phyloP scores from a whole-genome alignment of 53 echinoderm and acorn worm genomes.

The Pentamera pediparva region DNA sequence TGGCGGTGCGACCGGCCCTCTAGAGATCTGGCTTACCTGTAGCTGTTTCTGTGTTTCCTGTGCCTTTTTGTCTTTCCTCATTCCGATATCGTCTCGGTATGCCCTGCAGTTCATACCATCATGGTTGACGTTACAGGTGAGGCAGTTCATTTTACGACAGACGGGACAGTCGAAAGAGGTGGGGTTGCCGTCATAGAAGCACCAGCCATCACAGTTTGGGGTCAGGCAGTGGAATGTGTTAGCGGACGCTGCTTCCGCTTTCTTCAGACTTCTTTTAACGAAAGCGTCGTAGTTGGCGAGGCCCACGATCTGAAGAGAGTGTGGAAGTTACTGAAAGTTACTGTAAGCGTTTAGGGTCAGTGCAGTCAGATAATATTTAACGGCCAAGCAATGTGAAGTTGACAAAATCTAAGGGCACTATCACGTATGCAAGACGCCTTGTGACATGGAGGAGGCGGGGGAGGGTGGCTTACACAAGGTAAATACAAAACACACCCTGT shows the following conservation, averaged over 20 bases:
- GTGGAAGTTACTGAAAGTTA: too few species aligned
- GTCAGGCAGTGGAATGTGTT: slow-evolving; percentile 96
- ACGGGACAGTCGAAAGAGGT: slow-evolving; percentile 88
- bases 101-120: slow-evolving; percentile 83
- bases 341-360: too few species aligned
- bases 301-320: slow-evolving; percentile 52
- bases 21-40: slow-evolving; percentile 59
- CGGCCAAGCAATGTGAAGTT: too few species aligned
- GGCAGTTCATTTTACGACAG: slow-evolving; percentile 65
- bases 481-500: too few species aligned
- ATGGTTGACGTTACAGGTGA: slow-evolving; percentile 94
- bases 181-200: slow-evolving; percentile 81
- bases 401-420: too few species aligned
- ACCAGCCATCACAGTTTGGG: slow-evolving; percentile 81
- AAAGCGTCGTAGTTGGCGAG: slow-evolving; percentile 50
- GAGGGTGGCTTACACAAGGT: too few species aligned
- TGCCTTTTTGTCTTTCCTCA: slow-evolving; percentile 68
- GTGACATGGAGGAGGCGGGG: too few species aligned
- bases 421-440: too few species aligned
- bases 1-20: too few species aligned
- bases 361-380: too few species aligned
- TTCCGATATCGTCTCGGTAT: slow-evolving; percentile 75
- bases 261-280: slow-evolving; percentile 58
- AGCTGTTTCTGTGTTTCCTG: slow-evolving; percentile 59
- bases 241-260: slow-evolving; percentile 59